Base-by-base conservation (phyloP, 2,113 vertebrate genomes). In the Macrotus californicus region DNA sequence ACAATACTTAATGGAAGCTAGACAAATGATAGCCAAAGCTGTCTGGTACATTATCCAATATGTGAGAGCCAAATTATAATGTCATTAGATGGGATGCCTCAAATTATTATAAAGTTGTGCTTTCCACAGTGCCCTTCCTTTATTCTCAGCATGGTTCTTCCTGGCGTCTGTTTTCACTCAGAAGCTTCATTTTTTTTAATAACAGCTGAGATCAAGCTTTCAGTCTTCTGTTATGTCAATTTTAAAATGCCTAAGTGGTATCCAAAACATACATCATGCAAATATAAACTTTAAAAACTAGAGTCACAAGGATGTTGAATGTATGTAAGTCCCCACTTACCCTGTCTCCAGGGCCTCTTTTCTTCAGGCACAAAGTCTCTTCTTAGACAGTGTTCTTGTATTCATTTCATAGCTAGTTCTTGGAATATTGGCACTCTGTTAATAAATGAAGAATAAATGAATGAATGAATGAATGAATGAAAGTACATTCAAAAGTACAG, bases 1-100 rank as follows among this genome's bases (percentile, higher is more conserved):
- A 75, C 89, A 88, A 24, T 70, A 36, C 87, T 86, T 85, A 93
- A 94, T 93, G 54, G 85, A 36, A 50, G 73, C 26, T 22, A 96
- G 92, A 94, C 82, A 79, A 97, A 80, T 36, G 94, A 95, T 94
- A 82, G 69, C 34, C 59, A 50, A 93, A 95, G 90, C 96, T 61
- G 95, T 91, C 95, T 97, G 56, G 86, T 86, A 21, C 64, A 21
- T 76, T 46, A 41, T 5, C 3, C 19, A 3, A 89, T 95, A 94
- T 96, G 80, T 91, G 95, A 93, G 96, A 92, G 70, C 84, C 43
- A 39, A 61, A 88, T 89, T 95, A 96, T 85, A 93, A 93, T 64
- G 82, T 88, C 93, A 89, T 96, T 94, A 95, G 94, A 89, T 91
- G 59, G 96, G 66, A 76, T 86, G 81, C 77, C 73, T 94, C 52